Base-by-base conservation (phyloP, 2,113 vertebrate species). In the Pteronura brasiliensis region DNA sequence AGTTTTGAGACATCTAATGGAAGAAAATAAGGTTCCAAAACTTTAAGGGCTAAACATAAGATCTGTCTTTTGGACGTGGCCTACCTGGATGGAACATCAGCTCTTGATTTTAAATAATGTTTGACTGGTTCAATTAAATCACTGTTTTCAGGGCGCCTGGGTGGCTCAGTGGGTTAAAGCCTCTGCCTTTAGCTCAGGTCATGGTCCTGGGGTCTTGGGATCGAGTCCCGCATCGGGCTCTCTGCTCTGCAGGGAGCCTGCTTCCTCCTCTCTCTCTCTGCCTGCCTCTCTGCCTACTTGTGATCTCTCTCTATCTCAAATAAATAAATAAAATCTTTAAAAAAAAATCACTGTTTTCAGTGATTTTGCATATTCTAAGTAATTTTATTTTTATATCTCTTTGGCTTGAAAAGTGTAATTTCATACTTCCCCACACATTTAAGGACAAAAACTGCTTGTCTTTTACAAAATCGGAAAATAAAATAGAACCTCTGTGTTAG, bases 321-420 rank as follows among this genome's bases (percentile, higher is more conserved):
- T n/a, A n/a, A n/a, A n/a, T n/a, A n/a, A n/a, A n/a, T n/a, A n/a
- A n/a, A n/a, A n/a, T n/a, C n/a, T n/a, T n/a, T n/a, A n/a, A n/a
- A n/a, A n/a, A n/a, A n/a, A 96, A 92, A 89, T 88, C 67, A 95
- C 44, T 83, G 52, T 95, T 97, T 93, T 86, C 49, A 59, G 55
- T 49, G 59, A 94, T 93, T 94, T 69, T 89, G 72, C 44, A 34
- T 80, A 96, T 80, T 69, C 72, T 85, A 95, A 92, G 42, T 77
- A 76, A 91, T 86, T 97, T 97, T 95, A 96, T 88, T 97, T 94
- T 92, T 95, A 93, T 77, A 92, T n/a, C 1, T 71, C 23, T 86
- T 34, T 83, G 55, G 29, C 29, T 97, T 95, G 79, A 88, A 91
- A 97, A 96, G 96, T 42, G 65, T 14, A 95, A 67, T 47, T 76